phyloP scores from a whole-genome alignment of 2,888 invertebrate genomes.

The Xiphydria camelus region DNA sequence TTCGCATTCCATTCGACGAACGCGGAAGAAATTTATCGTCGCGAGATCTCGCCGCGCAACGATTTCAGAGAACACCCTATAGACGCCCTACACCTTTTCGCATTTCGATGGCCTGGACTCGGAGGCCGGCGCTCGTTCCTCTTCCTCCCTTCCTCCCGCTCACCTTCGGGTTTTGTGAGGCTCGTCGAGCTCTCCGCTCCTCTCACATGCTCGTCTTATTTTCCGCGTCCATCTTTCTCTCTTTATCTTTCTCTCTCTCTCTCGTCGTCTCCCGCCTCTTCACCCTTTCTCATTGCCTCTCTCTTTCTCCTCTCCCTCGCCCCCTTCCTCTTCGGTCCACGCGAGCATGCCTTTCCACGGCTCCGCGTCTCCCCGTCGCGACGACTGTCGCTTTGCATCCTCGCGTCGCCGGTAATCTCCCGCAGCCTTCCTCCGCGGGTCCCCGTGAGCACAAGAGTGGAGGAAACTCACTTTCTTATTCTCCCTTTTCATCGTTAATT shows the following conservation, averaged over 20 bases:
- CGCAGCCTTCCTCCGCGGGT: too few species aligned
- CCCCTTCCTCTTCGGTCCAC: constrained; percentile 7
- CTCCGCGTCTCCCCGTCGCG: constrained; percentile 28
- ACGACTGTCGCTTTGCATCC: constrained; percentile 30
- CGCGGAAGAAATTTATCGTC: too few species aligned
- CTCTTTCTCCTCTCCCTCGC: constrained; percentile 4
- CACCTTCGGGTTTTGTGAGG: neutral
- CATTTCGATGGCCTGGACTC: constrained; percentile 27
- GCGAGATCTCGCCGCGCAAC: too few species aligned
- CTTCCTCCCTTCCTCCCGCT: constrained; percentile 19
- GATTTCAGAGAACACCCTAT: constrained; percentile 30
- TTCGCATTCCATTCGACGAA: too few species aligned
- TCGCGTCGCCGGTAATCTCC: too few species aligned
- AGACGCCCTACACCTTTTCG: constrained; percentile 32
- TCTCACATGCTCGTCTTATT: constrained; percentile 34
- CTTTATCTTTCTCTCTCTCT: neutral
- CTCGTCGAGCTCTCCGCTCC: constrained; percentile 17
- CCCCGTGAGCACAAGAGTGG: too few species aligned
- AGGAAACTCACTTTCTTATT: too few species aligned
- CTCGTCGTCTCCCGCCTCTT: neutral
- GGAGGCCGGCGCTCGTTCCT: constrained; percentile 31
- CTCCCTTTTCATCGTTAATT: too few species aligned
- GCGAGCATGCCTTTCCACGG: constrained; percentile 23
- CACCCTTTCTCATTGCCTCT: constrained; percentile 8
- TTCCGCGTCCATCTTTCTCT: constrained; percentile 19